Evolutionary conservation across 1,140 invertebrate species (phyloP), one percentile per base, ranked within the genome.

Genomic region (Diachasmimorpha longicaudata): DNA sequence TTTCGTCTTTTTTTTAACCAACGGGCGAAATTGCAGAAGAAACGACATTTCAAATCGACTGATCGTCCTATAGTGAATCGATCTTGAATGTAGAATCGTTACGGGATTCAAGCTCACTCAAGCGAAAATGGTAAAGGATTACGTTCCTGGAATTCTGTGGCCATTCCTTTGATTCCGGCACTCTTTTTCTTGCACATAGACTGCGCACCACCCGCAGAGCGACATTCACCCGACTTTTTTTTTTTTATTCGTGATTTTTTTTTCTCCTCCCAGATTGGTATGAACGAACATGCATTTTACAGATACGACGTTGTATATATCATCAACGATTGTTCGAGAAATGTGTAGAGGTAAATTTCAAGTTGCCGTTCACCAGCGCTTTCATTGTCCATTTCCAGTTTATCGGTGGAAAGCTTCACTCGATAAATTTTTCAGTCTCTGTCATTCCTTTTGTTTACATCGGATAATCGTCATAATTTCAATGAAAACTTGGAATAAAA

Each of bases 141-240:
- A 71, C 70, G 70, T 71, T 71, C 70, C 46, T 36, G 23, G 42
- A 46, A 71, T 63, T 63, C 70, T 31, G 21, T 19, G 70, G 48
- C n/a, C 70, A 71, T 71, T 71, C 70, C 23, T 46, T 71, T 71
- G 70, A 71, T 71, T 71, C 70, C 46, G 39, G 48, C 48, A 25
- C 23, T 63, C 23, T 63, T 63, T 63, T 63, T 63, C 58, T 63
- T 63, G 21, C 23, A 63, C 58, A 63, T 63, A 63, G 58, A 55
- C 48, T 16, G 48, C 58, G 58, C 25, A 19, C 58, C 58, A 63
- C 58, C 58, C 58, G 58, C 58, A 13, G 37, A 70, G 44, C 23
- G 46, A 46, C 25, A 46, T 55, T 52, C 19, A 16, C 25, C 39
- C 37, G n/a, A 39, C 48, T 16, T 55, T 55, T 9, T 55, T 19